Evolutionary conservation across 1,140 invertebrate genomes (phyloP).

Genomic region (Solenopsis fugax): DNA sequence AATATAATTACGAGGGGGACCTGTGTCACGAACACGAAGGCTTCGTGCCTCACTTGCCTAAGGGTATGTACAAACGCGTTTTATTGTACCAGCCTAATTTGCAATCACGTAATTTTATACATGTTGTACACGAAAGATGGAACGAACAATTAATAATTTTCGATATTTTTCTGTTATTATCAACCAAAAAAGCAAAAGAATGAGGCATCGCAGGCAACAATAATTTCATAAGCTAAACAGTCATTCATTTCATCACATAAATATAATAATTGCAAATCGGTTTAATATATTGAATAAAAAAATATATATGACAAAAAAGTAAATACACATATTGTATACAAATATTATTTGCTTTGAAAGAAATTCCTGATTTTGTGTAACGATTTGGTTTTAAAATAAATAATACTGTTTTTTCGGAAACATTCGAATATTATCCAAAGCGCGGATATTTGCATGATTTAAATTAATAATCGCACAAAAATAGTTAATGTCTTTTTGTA

Average conservation of each 20-base stretch:
- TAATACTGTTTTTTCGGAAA: neutral
- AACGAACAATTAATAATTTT: constrained; percentile 13
- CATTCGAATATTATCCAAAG: neutral
- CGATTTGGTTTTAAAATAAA: neutral
- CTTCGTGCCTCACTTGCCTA: constrained; percentile 17
- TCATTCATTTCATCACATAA: neutral
- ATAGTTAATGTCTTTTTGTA: neutral
- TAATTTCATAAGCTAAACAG: neutral
- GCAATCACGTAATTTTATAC: constrained; percentile 37
- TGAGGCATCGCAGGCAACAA: neutral
- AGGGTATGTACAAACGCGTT: constrained; percentile 28
- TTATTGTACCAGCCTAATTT: constrained; percentile 47
- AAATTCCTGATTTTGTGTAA: neutral
- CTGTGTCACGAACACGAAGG: constrained; percentile 21
- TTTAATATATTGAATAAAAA: neutral
- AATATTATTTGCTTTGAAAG: neutral
- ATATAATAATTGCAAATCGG: constrained; percentile 18
- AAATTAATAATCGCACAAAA: constrained; percentile 7
- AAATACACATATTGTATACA: neutral
- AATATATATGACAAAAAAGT: neutral
- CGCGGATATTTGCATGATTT: neutral
- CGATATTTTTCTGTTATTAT: neutral
- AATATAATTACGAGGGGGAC: constrained; percentile 58
- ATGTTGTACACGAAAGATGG: neutral
- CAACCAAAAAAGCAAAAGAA: neutral